phyloP scores from a whole-genome alignment of 2,797 vertebrate genomes.

The Pipistrellus kuhlii region DNA sequence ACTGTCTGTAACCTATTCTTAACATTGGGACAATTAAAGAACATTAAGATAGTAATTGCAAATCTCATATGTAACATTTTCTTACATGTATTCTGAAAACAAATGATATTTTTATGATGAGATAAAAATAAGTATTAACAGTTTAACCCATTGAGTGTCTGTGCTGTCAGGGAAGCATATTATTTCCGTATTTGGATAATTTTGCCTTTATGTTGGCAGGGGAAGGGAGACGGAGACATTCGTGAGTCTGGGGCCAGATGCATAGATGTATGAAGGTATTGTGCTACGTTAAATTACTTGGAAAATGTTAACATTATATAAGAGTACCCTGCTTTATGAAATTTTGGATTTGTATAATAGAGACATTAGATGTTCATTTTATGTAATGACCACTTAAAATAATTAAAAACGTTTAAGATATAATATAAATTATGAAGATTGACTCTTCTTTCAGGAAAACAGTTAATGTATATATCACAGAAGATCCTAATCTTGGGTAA shows the following conservation, averaged over 20 bases:
- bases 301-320: constrained; percentile 65
- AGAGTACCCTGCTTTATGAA: constrained; percentile 60
- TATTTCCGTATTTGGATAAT: constrained; percentile 66
- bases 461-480: constrained; percentile 71
- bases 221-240: not conserved
- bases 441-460: constrained; percentile 73
- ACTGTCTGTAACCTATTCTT: constrained; percentile 79
- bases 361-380: constrained; percentile 57
- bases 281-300: constrained; percentile 64
- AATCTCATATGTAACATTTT: constrained; percentile 78
- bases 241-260: constrained; percentile 30
- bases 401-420: constrained; percentile 73
- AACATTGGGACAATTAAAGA: constrained; percentile 79
- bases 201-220: constrained; percentile 56
- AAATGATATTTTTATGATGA: constrained; percentile 86
- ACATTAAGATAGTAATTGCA: constrained; percentile 75
- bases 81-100: constrained; percentile 77
- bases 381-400: constrained; percentile 68
- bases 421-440: constrained; percentile 74
- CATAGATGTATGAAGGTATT: constrained; percentile 62
- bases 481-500: constrained; percentile 60
- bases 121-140: constrained; percentile 80
- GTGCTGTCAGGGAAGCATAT: constrained; percentile 70
- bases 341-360: constrained; percentile 44
- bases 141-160: constrained; percentile 73